Evolutionary conservation across 1,140 invertebrate species (phyloP).

Genomic region (Hylyphantes graminicola): DNA sequence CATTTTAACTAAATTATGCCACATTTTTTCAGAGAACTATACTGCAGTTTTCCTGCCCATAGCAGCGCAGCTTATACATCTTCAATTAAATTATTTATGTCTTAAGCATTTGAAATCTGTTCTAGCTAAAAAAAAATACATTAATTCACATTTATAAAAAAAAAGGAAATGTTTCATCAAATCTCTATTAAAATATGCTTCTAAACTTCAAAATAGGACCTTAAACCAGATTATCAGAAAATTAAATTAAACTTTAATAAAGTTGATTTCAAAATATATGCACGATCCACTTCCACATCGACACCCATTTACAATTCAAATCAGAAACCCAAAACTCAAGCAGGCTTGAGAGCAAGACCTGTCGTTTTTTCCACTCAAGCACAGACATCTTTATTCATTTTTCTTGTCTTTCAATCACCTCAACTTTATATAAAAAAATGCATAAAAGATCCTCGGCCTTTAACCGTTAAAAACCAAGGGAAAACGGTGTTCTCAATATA

Average conservation of each 20-base stretch:
- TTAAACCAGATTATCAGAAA: too few relatives aligned
- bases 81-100: too few relatives aligned
- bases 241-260: background rate
- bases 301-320: slow-evolving; percentile 39
- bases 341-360: slow-evolving; percentile 10
- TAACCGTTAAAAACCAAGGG: slow-evolving; percentile 30
- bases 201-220: too few relatives aligned
- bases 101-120: too few relatives aligned
- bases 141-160: too few relatives aligned
- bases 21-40: too few relatives aligned
- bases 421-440: slow-evolving; percentile 14
- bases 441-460: slow-evolving; percentile 12
- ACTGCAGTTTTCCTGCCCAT: too few relatives aligned
- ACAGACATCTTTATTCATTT: slow-evolving; percentile 48
- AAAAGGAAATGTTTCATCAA: too few relatives aligned
- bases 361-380: slow-evolving; percentile 9
- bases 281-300: background rate
- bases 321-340: slow-evolving; percentile 7
- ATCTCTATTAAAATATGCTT: too few relatives aligned
- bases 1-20: too few relatives aligned
- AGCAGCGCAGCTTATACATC: too few relatives aligned
- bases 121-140: too few relatives aligned
- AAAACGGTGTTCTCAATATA: slow-evolving; percentile 34
- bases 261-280: background rate
- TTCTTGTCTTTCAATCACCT: slow-evolving; percentile 15